Base-by-base conservation (phyloP, 1,140 invertebrate genomes). In the Solen grandis region DNA sequence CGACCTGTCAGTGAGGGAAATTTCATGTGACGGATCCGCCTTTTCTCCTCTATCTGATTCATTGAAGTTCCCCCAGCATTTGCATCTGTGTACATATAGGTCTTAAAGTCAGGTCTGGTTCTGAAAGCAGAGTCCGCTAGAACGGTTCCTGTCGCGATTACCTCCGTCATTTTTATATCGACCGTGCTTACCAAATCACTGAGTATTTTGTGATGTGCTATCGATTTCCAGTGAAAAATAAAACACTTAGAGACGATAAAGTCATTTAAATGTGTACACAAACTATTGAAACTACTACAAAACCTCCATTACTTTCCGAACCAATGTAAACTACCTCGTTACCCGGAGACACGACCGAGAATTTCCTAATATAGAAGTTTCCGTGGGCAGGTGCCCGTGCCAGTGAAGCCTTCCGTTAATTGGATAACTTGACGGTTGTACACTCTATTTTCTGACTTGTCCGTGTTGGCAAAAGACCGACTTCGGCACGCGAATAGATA, bases 11-110 rank as follows among this genome's bases (percentile, higher is more conserved):
- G 52, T 16, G 86, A 83, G 10, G 91, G 91, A 63, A 92, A 90
- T 83, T 91, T 91, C 88, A 88, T 89, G 16, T 90, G 89, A 16
- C 90, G 80, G n/a, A 84, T 70, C 13, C 86, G 69, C 14, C 91
- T 81, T 54, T 89, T 86, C 41, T 85, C 80, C 72, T 90, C 89
- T 63, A 90, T 90, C 50, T 88, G 87, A 46, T 84, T 38, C 0
- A 90, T 84, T 8, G 87, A 65, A 68, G 89, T 83, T 0, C 85
- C 85, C 10, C 87, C 87, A 50, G 87, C 86, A 82, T 88, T 90
- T 29, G 85, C 82, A 82, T 90, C 87, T 25, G 84, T 85, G 38
- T 81, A 62, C 41, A 90, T 52, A 62, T 89, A 90, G 22, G 87
- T 85, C 29, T 82, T 63, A 70, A 89, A 90, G 59, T 87, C 66